Evolutionary conservation across 2,888 invertebrate species (phyloP), one percentile per base, ranked within the genome.

Genomic region (Trissolcus japonicus): DNA sequence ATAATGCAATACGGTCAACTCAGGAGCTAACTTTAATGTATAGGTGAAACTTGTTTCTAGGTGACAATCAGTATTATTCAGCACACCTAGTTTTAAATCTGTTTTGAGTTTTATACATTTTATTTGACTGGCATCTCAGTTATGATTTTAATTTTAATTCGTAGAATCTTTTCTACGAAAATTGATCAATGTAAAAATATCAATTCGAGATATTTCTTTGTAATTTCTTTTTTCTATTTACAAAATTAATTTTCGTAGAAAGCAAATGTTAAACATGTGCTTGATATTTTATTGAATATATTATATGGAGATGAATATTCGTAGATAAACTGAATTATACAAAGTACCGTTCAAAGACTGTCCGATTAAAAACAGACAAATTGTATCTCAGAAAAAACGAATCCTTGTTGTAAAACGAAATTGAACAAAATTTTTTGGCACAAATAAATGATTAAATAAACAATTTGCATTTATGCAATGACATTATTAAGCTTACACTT

Each of bases 61-160:
- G 62, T 79, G 79, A 79, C 73, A 79, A 79, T 79, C 79, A 79
- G 76, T 79, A 79, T 79, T 79, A 79, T 76, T 74, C 48, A 69
- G 65, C 57, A 73, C 65, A 73, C 69, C 66, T 76, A 79, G 73
- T 68, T 75, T 62, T 25, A 51, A 17, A 19, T 62, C 40, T 69
- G 65, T 62, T 75, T 63, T 75, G 66, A 76, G 51, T 71, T 60
- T 61, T 71, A 59, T 76, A 68, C 56, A 65, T 72, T 72, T 63
- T 46, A 54, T 56, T 19, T 50, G 25, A 56, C 25, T 25, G 25
- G 4, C 25, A 3, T 29, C 66, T 66, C 2, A 56, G 13, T 50
- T 50, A 72, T 25, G 29, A 6, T 73, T 61, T 50, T 16, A 48
- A 60, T 43, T 55, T 67, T 55, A 35, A 59, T 60, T 51, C 61